Percentiles rank a stretch among this genome's conserved stretches.
phyloP scores from a whole-genome alignment of 1,140 invertebrate species.

The Pseudomyrmex flavicornis region DNA sequence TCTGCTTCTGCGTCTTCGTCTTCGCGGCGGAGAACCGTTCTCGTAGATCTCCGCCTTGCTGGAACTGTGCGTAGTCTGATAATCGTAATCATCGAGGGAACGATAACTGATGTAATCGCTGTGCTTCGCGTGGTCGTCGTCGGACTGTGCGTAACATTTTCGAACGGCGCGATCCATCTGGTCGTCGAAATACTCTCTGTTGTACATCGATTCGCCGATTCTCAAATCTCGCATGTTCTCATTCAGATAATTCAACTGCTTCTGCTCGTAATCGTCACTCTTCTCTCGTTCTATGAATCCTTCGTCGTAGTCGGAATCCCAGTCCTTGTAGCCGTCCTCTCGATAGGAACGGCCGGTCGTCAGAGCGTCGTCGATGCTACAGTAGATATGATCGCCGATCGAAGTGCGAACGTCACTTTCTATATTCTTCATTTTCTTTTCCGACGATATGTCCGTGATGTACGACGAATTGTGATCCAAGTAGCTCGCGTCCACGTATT shows the following conservation, averaged over 20 bases:
- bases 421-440: conserved; percentile 60
- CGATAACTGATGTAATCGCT: conserved; percentile 69
- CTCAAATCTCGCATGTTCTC: conserved; percentile 11
- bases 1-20: conserved; percentile 66
- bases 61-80: conserved; percentile 54
- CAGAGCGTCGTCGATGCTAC: conserved; percentile 80
- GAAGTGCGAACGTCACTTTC: conserved; percentile 72
- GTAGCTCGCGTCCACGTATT: conserved; percentile 73
- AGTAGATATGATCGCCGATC: conserved; percentile 80
- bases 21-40: conserved; percentile 50
- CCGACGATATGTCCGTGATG: conserved; percentile 21
- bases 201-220: conserved; percentile 31
- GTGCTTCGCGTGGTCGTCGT: conserved; percentile 62
- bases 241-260: conserved; percentile 34
- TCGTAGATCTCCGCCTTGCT: conserved; percentile 53
- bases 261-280: conserved; percentile 60
- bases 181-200: conserved; percentile 56
- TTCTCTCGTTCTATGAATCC: conserved; percentile 61
- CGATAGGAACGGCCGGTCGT: conserved; percentile 71
- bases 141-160: conserved; percentile 64
- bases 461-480: conserved; percentile 65
- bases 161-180: conserved; percentile 35
- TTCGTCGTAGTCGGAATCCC: conserved; percentile 70
- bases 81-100: conserved; percentile 73
- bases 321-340: conserved; percentile 63